Conservation (phyloP, 1,140 invertebrate species). For the Nephila pilipes region DNA sequence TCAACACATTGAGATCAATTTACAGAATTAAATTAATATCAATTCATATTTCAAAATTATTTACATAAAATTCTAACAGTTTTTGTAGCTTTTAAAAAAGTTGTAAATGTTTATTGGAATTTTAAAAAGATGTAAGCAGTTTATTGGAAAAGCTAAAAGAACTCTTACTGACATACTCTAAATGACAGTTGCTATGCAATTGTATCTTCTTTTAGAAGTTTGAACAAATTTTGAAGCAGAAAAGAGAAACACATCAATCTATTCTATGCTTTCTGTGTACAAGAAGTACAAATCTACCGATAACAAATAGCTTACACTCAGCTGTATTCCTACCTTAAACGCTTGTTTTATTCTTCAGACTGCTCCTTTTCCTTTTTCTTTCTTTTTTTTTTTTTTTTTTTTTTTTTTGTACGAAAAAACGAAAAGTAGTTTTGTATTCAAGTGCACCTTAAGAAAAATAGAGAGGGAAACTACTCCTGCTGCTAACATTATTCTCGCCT, state of each 20-base stretch:
- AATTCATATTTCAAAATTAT: too few relatives aligned
- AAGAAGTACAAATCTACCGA: background rate
- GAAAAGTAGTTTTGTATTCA: constrained; percentile 43
- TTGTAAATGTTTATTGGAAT: too few relatives aligned
- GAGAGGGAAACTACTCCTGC: background rate
- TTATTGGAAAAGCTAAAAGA: too few relatives aligned
- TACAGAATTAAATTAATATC: too few relatives aligned
- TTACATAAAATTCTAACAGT: too few relatives aligned
- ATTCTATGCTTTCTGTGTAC: background rate
- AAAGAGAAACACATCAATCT: background rate
- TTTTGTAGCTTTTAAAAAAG: too few relatives aligned
- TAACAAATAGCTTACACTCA: background rate
- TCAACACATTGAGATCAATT: too few relatives aligned
- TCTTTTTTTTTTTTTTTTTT: background rate
- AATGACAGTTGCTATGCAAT: too few relatives aligned
- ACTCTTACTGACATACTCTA: too few relatives aligned
- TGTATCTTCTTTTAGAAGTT: too few relatives aligned
- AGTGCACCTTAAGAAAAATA: constrained; percentile 30
- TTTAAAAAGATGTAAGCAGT: too few relatives aligned
- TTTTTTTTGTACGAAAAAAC: background rate
- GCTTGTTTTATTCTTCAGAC: background rate
- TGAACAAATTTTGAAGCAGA: too few relatives aligned
- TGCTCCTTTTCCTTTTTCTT: background rate
- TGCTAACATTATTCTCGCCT: constrained; percentile 67
- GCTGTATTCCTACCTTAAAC: background rate